Base-by-base conservation (phyloP, 2,113 vertebrate genomes). In the Kobus ellipsiprymnus region DNA sequence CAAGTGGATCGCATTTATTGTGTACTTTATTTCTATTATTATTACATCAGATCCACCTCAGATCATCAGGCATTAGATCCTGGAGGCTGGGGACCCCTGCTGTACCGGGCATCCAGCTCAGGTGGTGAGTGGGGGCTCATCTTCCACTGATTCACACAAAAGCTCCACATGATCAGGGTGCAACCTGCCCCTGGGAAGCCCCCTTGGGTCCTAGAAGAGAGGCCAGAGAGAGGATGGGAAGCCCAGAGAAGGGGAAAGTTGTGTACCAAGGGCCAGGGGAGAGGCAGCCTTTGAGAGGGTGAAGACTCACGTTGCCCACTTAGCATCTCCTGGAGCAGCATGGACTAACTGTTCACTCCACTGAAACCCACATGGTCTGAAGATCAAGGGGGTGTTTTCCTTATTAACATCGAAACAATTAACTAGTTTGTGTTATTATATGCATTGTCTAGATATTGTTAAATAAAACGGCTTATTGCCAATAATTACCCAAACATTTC, bases 361-460 rank as follows among this genome's bases (percentile, higher is more conserved):
- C 21, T 10, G 5, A 81, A 57, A 60, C 14, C 8, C 27, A n/a
- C 19, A 62, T 62, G 6, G 87, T 86, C 96, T 94, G 55, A 44
- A 94, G 64, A 94, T 50, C 71, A 93, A 98, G 80, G 62, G 83
- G 80, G n/a, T 81, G 52, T 50, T 97, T 91, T 91, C 59, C 57
- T 96, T 95, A 81, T 78, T 81, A 95, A 85, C 87, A 54, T 17
- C 13, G n/a, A 97, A 94, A 90, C 84, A 94, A 97, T 95, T 95
- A 94, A 67, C 59, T 57, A 93, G 97, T 87, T 98, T 95, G 48
- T 55, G 54, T 95, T 91, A 46, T 91, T 59, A 80, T 81, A 16
- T 52, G 91, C 95, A 57, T 95, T 92, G 93, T 96, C 74, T 96
- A 98, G 96, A 97, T 91, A 97, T 82, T 90, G 74, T 85, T 95